Evolutionary conservation across 2,888 invertebrate species (phyloP).

Genomic region (Esperia sulphurella): DNA sequence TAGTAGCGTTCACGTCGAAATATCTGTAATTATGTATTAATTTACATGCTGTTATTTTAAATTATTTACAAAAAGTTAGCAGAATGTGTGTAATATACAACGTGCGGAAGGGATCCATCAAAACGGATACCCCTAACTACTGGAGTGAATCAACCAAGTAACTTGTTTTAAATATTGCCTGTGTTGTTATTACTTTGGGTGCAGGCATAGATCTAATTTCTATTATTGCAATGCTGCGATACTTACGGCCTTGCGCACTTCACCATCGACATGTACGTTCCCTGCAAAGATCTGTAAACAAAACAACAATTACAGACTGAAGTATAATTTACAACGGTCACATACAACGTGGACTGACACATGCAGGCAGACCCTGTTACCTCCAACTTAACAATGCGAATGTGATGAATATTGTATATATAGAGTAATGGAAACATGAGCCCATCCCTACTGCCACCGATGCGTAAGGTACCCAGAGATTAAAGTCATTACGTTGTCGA

Average conservation of each 20-base stretch:
- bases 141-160: no score
- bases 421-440: not conserved
- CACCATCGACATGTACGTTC: conserved; percentile 58
- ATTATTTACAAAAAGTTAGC: no score
- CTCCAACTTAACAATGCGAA: not conserved
- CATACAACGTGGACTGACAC: not conserved
- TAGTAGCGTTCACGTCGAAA: conserved; percentile 85
- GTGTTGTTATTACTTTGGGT: no score
- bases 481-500: conserved; percentile 52
- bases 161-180: no score
- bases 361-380: not conserved
- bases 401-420: not conserved
- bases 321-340: not conserved
- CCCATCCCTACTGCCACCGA: conserved; percentile 6
- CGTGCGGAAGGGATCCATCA: no score
- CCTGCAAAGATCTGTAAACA: conserved; percentile 59
- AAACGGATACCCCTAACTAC: no score
- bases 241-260: conserved; percentile 75
- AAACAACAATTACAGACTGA: conserved; percentile 1
- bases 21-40: conserved; percentile 75
- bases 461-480: conserved; percentile 2
- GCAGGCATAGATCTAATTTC: no score
- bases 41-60: no score
- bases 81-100: no score
- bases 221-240: no score